Base-by-base conservation (phyloP, 2,113 vertebrate genomes). In the Plestiodon gilberti region DNA sequence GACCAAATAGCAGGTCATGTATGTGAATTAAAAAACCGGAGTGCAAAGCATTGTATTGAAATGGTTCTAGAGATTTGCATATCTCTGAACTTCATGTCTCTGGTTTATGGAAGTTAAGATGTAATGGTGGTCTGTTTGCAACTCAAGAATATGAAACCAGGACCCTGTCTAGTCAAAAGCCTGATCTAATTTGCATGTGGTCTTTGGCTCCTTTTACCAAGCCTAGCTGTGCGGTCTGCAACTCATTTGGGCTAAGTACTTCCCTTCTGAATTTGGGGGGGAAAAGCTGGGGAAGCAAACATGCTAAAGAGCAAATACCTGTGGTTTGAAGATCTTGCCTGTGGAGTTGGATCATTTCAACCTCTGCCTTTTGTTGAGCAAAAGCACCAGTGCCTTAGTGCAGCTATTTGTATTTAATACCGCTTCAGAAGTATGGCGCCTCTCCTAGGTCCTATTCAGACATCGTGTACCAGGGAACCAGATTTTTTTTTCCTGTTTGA, bases 171-270 rank as follows among this genome's bases (percentile, higher is more conserved):
- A 78, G 70, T 52, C 43, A 55, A 20, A 30, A 89, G 52, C 78
- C 82, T 91, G n/a, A 6, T 87, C 25, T 69, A 52, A 18, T 67
- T 81, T 84, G 59, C 55, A 87, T 89, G 81, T 78, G 74, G 52
- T 81, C n/a, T 80, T 80, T 81, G 78, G 40, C 69, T 55, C 64
- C 69, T 86, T 87, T 61, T 61, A 17, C 23, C 6, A 59, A 33
- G n/a, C 17, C 70, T 81, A 81, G 69, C 38, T 75, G 85, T 75
- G 79, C 33, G 40, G 23, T 80, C 78, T 81, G 85, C 43, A 75
- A 75, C 71, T 71, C 70, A 65, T 78, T 81, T 87, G 62, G 80
- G 30, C 65, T n/a, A 81, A 75, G 61, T 61, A 73, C 73, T 73
- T 65, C 77, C 57, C 43, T 62, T 64, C 30, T 52, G 38, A 80